Evolutionary conservation across 2,888 invertebrate genomes (phyloP), one percentile per base, ranked within the genome.

Genomic region (Dioctria rufipes): DNA sequence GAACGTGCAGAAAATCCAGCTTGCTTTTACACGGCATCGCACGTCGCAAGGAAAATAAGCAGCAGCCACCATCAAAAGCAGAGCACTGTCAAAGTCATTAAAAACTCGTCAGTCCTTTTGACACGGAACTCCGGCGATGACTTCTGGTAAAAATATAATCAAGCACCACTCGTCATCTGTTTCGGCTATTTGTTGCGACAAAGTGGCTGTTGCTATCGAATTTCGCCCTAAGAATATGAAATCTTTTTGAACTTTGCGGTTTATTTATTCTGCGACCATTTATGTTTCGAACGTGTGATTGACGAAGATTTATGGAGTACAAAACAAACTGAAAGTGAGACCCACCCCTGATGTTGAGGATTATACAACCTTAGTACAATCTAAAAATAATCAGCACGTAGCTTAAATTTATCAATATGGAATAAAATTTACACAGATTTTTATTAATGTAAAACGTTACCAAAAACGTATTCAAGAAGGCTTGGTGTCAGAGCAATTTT

Each of bases 261-360:
- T 61, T 75, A 75, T 75, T 58, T 58, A 58, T 75, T 75, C 60
- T 60, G 75, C n/a, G 43, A 5, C 61, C 61, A 71, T 75, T 25
- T 75, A 78, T 40, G 66, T 25, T 37, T 40, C 9, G 66, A 66
- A 66, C 66, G 63, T 78, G 66, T 78, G 78, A 78, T 78, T 78
- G 78, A 78, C 78, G 78, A 78, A 78, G 78, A 78, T 78, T 78
- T 78, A 78, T 78, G 66, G 75, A 42, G 25, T 25, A 25, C 25
- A 25, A 25, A 25, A 25, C 25, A 25, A 25, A 1, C 25, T 25
- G 25, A 25, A 25, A 25, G 25, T 25, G 25, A 25, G 25, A 25
- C 2, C 25, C 25, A 25, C 25, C 25, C 25, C 25, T 25, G 25
- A 25, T 25, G 25, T 25, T 25, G 25, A 25, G 25, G 25, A 25